Evolutionary conservation across 2,113 vertebrate genomes (phyloP).

Genomic region (Tetrao urogallus): DNA sequence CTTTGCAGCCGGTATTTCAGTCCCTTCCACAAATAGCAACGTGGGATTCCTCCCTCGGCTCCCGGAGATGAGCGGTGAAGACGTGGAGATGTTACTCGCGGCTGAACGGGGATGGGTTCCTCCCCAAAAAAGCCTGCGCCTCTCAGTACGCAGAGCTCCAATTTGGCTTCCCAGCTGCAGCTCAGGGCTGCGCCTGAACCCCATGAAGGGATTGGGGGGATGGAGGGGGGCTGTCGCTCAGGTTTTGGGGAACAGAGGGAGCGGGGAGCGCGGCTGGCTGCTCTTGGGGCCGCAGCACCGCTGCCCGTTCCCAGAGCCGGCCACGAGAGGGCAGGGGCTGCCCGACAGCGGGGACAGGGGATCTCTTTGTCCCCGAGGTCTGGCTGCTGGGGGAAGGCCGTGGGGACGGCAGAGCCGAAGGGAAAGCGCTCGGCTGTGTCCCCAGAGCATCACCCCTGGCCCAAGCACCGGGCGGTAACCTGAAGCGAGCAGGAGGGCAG

Average conservation of each 20-base stretch:
- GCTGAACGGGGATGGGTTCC: background rate
- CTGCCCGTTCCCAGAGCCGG: background rate
- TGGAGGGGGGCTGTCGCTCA: rapidly evolving
- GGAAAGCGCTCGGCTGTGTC: background rate
- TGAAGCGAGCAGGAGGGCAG: rapidly evolving
- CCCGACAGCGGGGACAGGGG: rapidly evolving
- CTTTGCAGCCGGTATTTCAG: background rate
- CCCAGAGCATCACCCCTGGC: background rate
- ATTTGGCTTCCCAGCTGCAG: background rate
- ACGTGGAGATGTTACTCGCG: background rate
- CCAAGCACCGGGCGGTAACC: rapidly evolving
- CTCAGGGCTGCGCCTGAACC: background rate
- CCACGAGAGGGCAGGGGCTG: background rate
- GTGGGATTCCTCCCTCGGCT: constrained; percentile 4
- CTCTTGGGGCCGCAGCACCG: rapidly evolving
- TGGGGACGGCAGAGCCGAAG: background rate
- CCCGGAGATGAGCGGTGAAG: background rate
- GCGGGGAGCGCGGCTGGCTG: background rate
- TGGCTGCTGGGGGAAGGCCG: too few relatives aligned
- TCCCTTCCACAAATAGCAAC: background rate
- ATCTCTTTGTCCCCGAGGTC: background rate
- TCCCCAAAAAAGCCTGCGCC: background rate
- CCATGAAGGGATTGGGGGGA: rapidly evolving
- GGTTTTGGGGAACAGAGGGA: background rate
- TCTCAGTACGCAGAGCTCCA: background rate